phyloP scores from a whole-genome alignment of 2,888 invertebrate genomes.

The Rhorus exstirpatorius region DNA sequence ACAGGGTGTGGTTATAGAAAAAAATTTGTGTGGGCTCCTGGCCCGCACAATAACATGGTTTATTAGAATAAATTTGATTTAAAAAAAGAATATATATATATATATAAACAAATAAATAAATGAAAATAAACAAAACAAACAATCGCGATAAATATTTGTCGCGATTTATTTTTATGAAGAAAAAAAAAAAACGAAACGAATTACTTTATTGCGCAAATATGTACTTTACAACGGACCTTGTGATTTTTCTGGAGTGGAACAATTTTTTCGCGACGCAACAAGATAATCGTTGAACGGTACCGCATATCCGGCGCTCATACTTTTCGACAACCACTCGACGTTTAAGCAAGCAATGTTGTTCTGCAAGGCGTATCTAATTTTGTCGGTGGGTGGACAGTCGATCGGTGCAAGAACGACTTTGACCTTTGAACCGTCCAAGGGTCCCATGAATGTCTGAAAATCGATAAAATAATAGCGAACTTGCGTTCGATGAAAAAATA shows the following conservation, averaged over 20 bases:
- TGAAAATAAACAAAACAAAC: no score
- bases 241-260: conserved; percentile 90
- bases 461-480: not conserved
- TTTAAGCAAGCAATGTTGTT: conserved; percentile 90
- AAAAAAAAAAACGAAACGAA: not conserved
- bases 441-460: conserved; percentile 86
- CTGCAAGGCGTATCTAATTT: conserved; percentile 89
- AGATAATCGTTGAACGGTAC: conserved; percentile 89
- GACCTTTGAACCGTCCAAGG: conserved; percentile 87
- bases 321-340: conserved; percentile 93
- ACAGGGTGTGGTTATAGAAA: no score
- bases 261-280: conserved; percentile 87
- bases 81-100: no score
- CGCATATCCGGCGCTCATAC: conserved; percentile 91
- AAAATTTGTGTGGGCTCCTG: no score
- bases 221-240: conserved; percentile 70
- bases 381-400: conserved; percentile 88
- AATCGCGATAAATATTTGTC: no score
- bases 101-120: no score
- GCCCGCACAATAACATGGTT: no score
- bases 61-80: no score
- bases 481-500: conserved; percentile 6
- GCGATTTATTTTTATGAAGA: not conserved
- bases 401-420: conserved; percentile 87
- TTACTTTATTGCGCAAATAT: not conserved